Conservation (phyloP, 1,140 invertebrate species). For the Orchestia grillus region DNA sequence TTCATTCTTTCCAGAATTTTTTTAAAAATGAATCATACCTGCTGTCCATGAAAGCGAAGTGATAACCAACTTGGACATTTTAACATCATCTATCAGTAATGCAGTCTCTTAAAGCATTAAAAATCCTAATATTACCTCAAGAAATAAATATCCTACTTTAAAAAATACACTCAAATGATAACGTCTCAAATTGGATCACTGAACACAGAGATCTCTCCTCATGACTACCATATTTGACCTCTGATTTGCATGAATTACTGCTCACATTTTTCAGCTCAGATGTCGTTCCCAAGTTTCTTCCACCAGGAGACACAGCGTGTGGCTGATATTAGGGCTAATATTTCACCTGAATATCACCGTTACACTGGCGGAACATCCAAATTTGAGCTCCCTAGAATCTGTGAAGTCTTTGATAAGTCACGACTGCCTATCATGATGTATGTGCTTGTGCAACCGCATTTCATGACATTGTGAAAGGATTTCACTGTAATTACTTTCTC, state of each 20-base stretch:
- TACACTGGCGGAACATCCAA: not conserved
- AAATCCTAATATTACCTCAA: not conserved
- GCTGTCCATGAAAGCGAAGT: not conserved
- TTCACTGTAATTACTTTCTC: not conserved
- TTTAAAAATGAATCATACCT: not conserved
- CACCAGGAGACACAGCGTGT: not conserved
- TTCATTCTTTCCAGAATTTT: not conserved
- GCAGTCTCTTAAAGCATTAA: not conserved
- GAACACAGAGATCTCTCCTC: not conserved
- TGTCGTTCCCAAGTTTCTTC: not conserved
- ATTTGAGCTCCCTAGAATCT: not conserved
- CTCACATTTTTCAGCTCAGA: no score
- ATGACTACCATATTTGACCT: not conserved
- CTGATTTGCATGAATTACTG: not conserved
- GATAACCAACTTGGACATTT: no score
- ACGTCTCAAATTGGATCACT: not conserved
- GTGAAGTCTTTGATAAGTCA: not conserved
- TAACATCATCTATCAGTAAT: no score
- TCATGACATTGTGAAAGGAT: not conserved
- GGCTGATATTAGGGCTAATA: not conserved
- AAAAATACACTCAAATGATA: not conserved
- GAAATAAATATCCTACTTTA: not conserved
- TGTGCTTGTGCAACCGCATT: not conserved
- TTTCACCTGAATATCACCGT: not conserved
- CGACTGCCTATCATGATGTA: not conserved